Percentiles rank a stretch among this genome's conserved stretches.
phyloP scores from a whole-genome alignment of 2,797 vertebrate species.

The Brotula barbata region DNA sequence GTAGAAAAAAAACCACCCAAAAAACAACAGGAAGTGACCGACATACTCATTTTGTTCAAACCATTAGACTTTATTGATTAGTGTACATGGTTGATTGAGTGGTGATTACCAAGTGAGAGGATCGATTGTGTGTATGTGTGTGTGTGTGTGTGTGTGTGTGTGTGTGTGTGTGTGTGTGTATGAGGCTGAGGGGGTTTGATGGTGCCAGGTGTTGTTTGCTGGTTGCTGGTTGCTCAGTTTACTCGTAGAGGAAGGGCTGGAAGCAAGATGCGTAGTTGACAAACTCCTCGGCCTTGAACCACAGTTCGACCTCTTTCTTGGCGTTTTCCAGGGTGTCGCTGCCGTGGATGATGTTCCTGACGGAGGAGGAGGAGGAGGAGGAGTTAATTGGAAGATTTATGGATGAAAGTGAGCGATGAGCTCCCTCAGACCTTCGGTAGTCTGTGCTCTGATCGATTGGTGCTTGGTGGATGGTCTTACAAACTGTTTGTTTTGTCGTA shows the following conservation, averaged over 20 bases:
- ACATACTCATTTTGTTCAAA: no score
- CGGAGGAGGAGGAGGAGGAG: not conserved
- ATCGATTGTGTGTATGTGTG: constrained; percentile 4
- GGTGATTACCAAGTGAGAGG: constrained; percentile 21
- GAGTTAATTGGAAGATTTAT: not conserved
- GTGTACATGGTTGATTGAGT: constrained; percentile 34
- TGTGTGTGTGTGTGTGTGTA: not conserved
- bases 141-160: not conserved
- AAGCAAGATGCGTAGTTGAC: constrained; percentile 79
- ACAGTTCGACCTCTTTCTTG: constrained; percentile 86
- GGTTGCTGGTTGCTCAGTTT: constrained; percentile 37
- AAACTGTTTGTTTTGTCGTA: no score
- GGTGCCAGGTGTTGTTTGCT: not conserved
- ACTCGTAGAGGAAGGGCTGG: constrained; percentile 85
- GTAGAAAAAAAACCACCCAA: no score
- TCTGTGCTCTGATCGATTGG: no score
- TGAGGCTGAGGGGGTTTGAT: not conserved
- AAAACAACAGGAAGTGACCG: no score
- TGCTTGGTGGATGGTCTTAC: no score
- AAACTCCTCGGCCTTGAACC: constrained; percentile 88
- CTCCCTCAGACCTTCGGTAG: no score
- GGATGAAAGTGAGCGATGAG: no score
- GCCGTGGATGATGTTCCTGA: constrained; percentile 94
- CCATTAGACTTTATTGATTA: constrained; percentile 30
- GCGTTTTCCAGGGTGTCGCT: constrained; percentile 91